Conservation (phyloP, 2,888 invertebrate species). For the Diaperis boleti region DNA sequence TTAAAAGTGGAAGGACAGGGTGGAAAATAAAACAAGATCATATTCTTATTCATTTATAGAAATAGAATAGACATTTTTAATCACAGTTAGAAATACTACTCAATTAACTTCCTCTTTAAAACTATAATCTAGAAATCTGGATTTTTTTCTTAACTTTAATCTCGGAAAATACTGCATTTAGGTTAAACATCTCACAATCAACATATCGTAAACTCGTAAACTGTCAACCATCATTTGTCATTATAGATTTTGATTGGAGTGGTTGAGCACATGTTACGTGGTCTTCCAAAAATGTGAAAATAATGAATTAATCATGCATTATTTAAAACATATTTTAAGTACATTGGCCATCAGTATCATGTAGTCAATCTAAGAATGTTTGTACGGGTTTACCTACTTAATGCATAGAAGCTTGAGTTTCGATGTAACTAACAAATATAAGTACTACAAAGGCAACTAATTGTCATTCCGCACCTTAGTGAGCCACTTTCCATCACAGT, state of each 20-base stretch:
- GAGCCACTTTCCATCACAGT: slow-evolving; percentile 55
- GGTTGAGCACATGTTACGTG: slow-evolving; percentile 27
- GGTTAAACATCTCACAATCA: slow-evolving; percentile 34
- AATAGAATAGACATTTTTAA: slow-evolving; percentile 59
- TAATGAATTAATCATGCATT: too few relatives aligned
- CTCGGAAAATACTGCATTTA: slow-evolving; percentile 39
- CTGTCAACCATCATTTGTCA: slow-evolving; percentile 29
- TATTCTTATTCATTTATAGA: slow-evolving; percentile 54
- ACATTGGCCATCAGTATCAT: slow-evolving; percentile 17
- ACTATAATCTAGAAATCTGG: slow-evolving; percentile 46
- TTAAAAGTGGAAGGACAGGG: not conserved
- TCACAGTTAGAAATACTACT: slow-evolving; percentile 63
- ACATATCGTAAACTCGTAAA: slow-evolving; percentile 36
- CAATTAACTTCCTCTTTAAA: slow-evolving; percentile 37
- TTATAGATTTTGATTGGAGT: slow-evolving; percentile 17
- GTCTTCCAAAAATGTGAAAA: too few relatives aligned
- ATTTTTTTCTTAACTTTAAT: slow-evolving; percentile 38
- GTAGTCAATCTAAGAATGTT: slow-evolving; percentile 26
- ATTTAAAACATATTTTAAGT: too few relatives aligned
- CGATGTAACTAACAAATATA: slow-evolving; percentile 34
- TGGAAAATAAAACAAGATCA: slow-evolving; percentile 28
- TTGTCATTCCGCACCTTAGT: slow-evolving; percentile 46
- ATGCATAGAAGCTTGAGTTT: slow-evolving; percentile 23
- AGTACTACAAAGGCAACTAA: slow-evolving; percentile 49
- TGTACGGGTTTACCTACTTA: slow-evolving; percentile 26